These are phyloP conservation scores for Poecilus cupreus DNA, from an alignment of 2,888 invertebrate genomes.

Conservation along the genomic window DNA sequence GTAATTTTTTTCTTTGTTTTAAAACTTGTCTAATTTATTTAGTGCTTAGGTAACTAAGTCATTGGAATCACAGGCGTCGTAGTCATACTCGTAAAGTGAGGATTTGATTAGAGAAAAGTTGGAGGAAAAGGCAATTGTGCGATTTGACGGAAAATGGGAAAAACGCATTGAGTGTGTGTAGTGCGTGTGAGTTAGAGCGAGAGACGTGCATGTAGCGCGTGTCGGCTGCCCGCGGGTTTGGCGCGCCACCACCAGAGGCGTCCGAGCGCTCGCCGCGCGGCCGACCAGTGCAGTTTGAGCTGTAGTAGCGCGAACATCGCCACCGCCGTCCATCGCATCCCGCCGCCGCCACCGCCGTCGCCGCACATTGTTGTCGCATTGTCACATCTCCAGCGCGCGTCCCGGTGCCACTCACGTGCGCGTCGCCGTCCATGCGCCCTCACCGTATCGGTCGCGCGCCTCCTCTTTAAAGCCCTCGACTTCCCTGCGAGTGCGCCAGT, in stretches of 20 bases:
- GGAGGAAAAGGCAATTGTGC: not conserved
- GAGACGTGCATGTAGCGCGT: constrained; percentile 21
- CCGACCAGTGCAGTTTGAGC: constrained; percentile 70
- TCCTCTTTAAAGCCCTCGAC: not conserved
- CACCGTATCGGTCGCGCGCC: not conserved
- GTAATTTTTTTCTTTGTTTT: too few species aligned
- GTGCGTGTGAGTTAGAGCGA: not conserved
- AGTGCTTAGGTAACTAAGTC: too few species aligned
- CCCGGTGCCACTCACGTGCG: not conserved
- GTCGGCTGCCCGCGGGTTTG: constrained; percentile 45
- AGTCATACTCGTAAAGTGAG: too few species aligned
- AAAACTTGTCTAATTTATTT: too few species aligned
- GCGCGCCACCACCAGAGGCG: constrained; percentile 46
- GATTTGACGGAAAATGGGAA: not conserved
- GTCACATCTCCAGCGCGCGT: too few species aligned
- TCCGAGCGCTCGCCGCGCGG: constrained; percentile 47
- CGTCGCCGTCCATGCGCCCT: not conserved
- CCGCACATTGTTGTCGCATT: not conserved
- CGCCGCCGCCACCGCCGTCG: not conserved
- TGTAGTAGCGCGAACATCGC: constrained; percentile 69
- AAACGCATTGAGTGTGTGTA: not conserved
- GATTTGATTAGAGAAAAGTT: not conserved
- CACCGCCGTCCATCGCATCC: constrained; percentile 25
- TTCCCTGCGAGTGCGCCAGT: not conserved
- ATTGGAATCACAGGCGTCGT: too few species aligned